These are phyloP conservation scores for Tadarida brasiliensis DNA, from an alignment of 2,797 vertebrate species.

Conservation along the genomic window DNA sequence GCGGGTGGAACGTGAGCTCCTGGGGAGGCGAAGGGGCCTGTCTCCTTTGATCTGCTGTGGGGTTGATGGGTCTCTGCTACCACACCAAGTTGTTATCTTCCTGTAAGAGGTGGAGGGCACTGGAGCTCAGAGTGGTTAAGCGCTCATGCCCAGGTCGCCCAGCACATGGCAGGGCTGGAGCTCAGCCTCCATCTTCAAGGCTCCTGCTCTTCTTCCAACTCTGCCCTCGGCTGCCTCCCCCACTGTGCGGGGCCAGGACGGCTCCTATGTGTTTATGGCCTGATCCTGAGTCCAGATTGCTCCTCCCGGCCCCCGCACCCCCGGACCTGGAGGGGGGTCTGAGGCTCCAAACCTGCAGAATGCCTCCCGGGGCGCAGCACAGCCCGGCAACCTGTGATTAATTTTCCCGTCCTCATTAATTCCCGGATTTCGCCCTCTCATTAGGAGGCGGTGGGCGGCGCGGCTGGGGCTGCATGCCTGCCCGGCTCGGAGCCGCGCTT, in stretches of 20 bases:
- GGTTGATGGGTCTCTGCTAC: background rate
- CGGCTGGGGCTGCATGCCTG: background rate
- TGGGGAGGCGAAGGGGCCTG: background rate
- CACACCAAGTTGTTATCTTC: slow-evolving; percentile 41
- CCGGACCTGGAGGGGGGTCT: background rate
- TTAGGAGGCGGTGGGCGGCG: slow-evolving; percentile 13
- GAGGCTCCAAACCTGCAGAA: background rate
- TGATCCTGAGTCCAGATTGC: background rate
- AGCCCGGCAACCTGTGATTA: slow-evolving; percentile 51
- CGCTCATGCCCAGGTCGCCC: background rate
- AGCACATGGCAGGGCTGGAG: background rate
- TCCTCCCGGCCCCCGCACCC: background rate
- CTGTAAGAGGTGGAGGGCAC: background rate
- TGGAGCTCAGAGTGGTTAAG: background rate
- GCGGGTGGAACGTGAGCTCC: fast-evolving
- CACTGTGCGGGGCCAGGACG: background rate
- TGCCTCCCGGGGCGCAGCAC: background rate
- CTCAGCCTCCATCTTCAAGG: background rate
- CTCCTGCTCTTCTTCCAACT: too few relatives aligned
- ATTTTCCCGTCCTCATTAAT: slow-evolving; percentile 64
- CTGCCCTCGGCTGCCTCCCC: background rate
- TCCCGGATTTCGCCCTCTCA: slow-evolving; percentile 62
- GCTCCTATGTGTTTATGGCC: fast-evolving
- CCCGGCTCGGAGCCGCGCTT: background rate
- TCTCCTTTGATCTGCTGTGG: fast-evolving